Percentiles rank a stretch among this genome's conserved stretches.
These are phyloP conservation scores for Sigmodon hispidus DNA, from an alignment of 2,113 vertebrate species.

Conservation along the genomic window DNA sequence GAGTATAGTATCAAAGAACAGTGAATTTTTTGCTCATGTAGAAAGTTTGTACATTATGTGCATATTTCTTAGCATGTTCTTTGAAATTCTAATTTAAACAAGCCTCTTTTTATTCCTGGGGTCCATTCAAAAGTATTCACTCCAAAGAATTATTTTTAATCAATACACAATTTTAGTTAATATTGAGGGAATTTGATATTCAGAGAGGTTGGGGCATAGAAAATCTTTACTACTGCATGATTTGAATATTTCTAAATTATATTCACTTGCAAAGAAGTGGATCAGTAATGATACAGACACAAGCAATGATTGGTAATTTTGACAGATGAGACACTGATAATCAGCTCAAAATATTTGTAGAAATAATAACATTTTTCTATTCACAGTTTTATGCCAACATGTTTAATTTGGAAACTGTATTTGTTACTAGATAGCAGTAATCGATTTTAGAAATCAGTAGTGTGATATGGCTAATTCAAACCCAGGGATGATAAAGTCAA, in stretches of 20 bases:
- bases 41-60: not conserved
- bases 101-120: slow-evolving; percentile 14
- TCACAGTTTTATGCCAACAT: slow-evolving; percentile 44
- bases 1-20: not conserved
- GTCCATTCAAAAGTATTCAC: slow-evolving; percentile 33
- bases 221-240: slow-evolving; percentile 44
- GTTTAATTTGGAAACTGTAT: slow-evolving; percentile 57
- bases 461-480: slow-evolving; percentile 48
- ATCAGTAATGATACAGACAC: slow-evolving; percentile 51
- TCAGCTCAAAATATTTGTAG: slow-evolving; percentile 68
- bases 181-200: not conserved
- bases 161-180: slow-evolving; percentile 36
- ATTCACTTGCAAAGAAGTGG: slow-evolving; percentile 41
- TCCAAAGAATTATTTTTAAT: not conserved
- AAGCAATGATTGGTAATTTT: slow-evolving; percentile 56
- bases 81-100: not conserved
- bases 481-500: slow-evolving; percentile 56
- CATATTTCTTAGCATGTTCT: not conserved
- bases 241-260: slow-evolving; percentile 45
- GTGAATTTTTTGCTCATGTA: not conserved
- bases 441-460: slow-evolving; percentile 60
- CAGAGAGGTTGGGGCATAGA: slow-evolving; percentile 20
- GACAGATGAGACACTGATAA: slow-evolving; percentile 4
- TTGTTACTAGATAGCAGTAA: slow-evolving; percentile 60
- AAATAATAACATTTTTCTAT: slow-evolving; percentile 67